phyloP scores from a whole-genome alignment of 2,888 invertebrate species.

The Entomobrya multifasciata region DNA sequence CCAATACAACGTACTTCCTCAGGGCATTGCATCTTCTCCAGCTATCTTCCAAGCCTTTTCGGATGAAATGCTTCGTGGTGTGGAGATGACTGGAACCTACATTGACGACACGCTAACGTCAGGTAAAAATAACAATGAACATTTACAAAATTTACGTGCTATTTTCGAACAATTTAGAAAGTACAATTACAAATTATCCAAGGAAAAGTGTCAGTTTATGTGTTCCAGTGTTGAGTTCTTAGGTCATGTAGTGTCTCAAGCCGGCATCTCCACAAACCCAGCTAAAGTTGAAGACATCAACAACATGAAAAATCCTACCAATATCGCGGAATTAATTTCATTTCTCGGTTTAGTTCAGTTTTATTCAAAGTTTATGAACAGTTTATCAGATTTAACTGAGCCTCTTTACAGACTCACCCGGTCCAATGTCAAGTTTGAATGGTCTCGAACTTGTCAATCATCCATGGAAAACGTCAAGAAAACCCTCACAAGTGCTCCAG shows the following conservation, averaged over 20 bases:
- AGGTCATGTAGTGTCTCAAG: constrained; percentile 80
- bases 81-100: neutral
- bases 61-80: neutral
- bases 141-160: constrained; percentile 78
- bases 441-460: constrained; percentile 80
- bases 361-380: constrained; percentile 81
- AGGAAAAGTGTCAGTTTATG: constrained; percentile 80
- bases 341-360: constrained; percentile 81
- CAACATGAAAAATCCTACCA: constrained; percentile 71
- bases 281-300: constrained; percentile 80
- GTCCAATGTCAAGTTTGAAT: constrained; percentile 79
- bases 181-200: constrained; percentile 79
- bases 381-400: constrained; percentile 78
- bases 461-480: constrained; percentile 80
- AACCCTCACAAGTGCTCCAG: constrained; percentile 73
- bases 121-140: constrained; percentile 73
- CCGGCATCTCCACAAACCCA: constrained; percentile 80
- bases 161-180: constrained; percentile 79
- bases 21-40: neutral
- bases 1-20: constrained; percentile 8
- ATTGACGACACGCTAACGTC: neutral
- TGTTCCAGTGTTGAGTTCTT: constrained; percentile 79
- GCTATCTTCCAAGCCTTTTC: neutral
- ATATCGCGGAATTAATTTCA: constrained; percentile 78
- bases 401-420: constrained; percentile 80